Evolutionary conservation across 2,797 vertebrate species (phyloP).

Genomic region (Sebastes kiyomatsui): DNA sequence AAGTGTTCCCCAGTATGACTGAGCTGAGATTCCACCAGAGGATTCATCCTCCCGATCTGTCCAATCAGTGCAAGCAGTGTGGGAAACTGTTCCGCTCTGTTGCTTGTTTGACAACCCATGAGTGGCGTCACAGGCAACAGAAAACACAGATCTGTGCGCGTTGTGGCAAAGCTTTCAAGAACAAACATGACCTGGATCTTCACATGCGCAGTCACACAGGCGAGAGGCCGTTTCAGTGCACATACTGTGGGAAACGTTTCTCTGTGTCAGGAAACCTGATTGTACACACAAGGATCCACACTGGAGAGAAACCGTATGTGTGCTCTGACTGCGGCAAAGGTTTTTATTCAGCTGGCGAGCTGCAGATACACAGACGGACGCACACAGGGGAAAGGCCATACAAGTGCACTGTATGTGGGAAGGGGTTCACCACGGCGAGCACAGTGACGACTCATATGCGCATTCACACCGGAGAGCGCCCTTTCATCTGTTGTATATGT

Average conservation of each 20-base stretch:
- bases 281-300: constrained; percentile 64
- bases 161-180: constrained; percentile 61
- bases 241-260: constrained; percentile 62
- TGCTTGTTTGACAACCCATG: constrained; percentile 36
- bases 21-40: constrained; percentile 61
- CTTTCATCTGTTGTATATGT: constrained; percentile 59
- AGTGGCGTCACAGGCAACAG: constrained; percentile 54
- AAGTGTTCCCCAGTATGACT: constrained; percentile 44
- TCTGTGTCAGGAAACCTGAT: constrained; percentile 56
- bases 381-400: constrained; percentile 65
- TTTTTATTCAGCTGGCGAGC: constrained; percentile 57
- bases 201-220: constrained; percentile 69
- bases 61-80: constrained; percentile 56
- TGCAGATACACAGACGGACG: constrained; percentile 68
- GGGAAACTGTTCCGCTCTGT: constrained; percentile 56
- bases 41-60: constrained; percentile 29
- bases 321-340: constrained; percentile 63
- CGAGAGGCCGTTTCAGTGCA: constrained; percentile 65
- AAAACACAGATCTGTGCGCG: constrained; percentile 43
- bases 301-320: constrained; percentile 60
- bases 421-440: constrained; percentile 58
- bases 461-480: constrained; percentile 61
- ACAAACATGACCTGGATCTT: constrained; percentile 45
- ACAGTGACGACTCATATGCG: constrained; percentile 63
- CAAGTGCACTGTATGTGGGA: constrained; percentile 53